Base-by-base conservation (phyloP, 2,113 vertebrate genomes). In the Aphyosemion australe region DNA sequence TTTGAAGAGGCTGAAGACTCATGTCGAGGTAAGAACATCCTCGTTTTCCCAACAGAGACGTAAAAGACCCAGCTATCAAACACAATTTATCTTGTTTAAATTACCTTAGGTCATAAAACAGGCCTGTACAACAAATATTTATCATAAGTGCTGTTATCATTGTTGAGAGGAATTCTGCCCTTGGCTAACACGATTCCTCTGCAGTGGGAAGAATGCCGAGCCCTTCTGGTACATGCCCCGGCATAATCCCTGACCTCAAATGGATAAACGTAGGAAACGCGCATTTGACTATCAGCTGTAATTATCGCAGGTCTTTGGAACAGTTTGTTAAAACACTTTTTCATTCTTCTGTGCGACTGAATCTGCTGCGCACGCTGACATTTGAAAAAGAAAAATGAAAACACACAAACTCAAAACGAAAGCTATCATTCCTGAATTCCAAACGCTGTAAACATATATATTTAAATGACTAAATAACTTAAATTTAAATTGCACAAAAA, bases 11-110 rank as follows among this genome's bases (percentile, higher is more conserved):
- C 74, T 11, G 85, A 92, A 0, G 87, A 94, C 0, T 1, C 52
- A 6, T 98, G 97, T 87, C 92, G 90, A 91, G 95, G 97, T 99
- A 91, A 95, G 78, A 37, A 12, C 2, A 41, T 37, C 48, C 9
- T 32, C 32, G 47, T 51, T 10, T 16, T 15, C n/a, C 15, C 46
- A 48, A n/a, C 49, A 10, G 34, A 54, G 19, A 21, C 73, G 48
- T 71, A n/a, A 55, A 70, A 47, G 8, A 18, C 10, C 1, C 1
- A 12, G 18, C 41, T 87, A 12, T n/a, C 45, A 72, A 43, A 21
- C 12, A 21, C 10, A 8, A 71, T 65, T 76, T 52, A 8, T 19
- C 70, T 65, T 31, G 21, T 58, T 74, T 54, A 54, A 79, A 74
- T 82, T 74, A 37, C 62, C 18, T 3, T 21, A 4, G 48, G 50